Percentiles rank a stretch among this genome's conserved stretches.
phyloP scores from a whole-genome alignment of 92 coral and sea anemone species.

The Heliopora coerulea region DNA sequence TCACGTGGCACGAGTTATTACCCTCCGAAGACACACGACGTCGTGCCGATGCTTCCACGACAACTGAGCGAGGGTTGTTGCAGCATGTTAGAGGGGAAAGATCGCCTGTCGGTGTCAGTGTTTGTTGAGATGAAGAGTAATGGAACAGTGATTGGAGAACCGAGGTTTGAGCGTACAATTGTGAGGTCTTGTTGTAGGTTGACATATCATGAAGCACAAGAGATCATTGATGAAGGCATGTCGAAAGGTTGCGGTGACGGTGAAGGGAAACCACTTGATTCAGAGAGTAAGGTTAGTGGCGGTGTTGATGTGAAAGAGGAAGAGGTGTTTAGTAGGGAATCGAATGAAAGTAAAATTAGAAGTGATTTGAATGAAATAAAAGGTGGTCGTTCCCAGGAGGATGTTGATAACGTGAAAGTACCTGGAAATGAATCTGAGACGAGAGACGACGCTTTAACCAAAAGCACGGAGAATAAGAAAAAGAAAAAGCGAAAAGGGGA shows the following conservation, averaged over 20 bases:
- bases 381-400: too few relatives aligned
- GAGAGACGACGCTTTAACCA: background rate
- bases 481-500: background rate
- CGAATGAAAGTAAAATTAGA: background rate
- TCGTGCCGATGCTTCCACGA: slow-evolving; percentile 82
- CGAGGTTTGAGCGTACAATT: slow-evolving; percentile 56
- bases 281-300: background rate
- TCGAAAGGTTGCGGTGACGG: background rate
- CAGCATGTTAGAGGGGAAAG: slow-evolving; percentile 67
- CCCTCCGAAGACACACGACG: slow-evolving; percentile 54
- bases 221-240: slow-evolving; percentile 41
- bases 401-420: too few relatives aligned
- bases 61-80: slow-evolving; percentile 65
- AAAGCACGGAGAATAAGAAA: background rate
- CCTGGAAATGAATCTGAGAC: background rate
- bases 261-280: background rate
- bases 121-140: slow-evolving; percentile 47
- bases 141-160: slow-evolving; percentile 51
- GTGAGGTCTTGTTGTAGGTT: slow-evolving; percentile 66
- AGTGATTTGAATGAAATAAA: too few relatives aligned
- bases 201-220: slow-evolving; percentile 70
- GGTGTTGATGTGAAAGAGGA: too few relatives aligned
- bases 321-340: background rate
- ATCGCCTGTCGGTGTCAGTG: slow-evolving; percentile 73
- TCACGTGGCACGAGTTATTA: slow-evolving; percentile 81